phyloP scores from a whole-genome alignment of 2,113 vertebrate genomes.

The Seriola quinqueradiata region DNA sequence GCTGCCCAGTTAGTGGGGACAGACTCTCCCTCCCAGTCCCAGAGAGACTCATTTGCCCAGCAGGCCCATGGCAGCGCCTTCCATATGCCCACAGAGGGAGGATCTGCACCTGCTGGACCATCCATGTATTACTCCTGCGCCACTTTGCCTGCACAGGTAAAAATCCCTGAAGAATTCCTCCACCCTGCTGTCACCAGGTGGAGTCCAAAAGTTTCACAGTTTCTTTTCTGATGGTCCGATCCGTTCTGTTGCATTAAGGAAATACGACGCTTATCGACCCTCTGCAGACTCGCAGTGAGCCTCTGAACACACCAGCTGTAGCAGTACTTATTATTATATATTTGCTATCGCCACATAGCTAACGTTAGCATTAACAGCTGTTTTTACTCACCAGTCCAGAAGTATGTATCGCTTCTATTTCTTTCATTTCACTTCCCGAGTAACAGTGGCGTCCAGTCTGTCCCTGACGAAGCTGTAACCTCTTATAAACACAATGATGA shows the following conservation, averaged over 20 bases:
- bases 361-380: no score
- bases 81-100: constrained; percentile 91
- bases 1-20: constrained; percentile 86
- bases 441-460: no score
- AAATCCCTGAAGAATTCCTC: neutral
- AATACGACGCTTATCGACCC: neutral
- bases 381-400: no score
- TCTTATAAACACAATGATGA: no score
- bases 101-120: constrained; percentile 79
- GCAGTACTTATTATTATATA: no score
- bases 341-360: no score
- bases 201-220: neutral
- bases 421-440: no score
- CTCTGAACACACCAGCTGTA: neutral
- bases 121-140: constrained; percentile 94
- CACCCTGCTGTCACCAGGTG: neutral
- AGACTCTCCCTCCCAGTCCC: constrained; percentile 83
- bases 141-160: constrained; percentile 91
- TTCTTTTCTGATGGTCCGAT: constrained; percentile 3
- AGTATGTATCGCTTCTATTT: no score
- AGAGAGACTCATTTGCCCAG: constrained; percentile 91
- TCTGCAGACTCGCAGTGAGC: neutral
- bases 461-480: no score
- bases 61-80: constrained; percentile 93
- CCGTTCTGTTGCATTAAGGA: neutral